phyloP scores from a whole-genome alignment of 2,113 vertebrate genomes.

The Heteronetta atricapilla region DNA sequence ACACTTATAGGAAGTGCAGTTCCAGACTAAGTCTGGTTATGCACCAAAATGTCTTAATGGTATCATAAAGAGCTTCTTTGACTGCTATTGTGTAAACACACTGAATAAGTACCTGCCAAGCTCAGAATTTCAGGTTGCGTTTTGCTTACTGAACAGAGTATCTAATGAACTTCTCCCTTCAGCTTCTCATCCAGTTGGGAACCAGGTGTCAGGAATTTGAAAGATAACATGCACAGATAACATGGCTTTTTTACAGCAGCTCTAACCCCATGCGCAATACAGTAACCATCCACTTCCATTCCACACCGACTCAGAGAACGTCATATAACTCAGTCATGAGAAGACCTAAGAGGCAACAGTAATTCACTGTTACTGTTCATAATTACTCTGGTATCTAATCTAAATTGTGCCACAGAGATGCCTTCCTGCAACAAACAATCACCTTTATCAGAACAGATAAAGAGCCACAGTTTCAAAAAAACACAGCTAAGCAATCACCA shows the following conservation, averaged over 20 bases:
- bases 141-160: not conserved
- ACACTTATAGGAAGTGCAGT: not conserved
- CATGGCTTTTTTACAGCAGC: fast-evolving
- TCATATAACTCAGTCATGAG: not conserved
- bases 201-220: not conserved
- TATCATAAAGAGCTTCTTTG: not conserved
- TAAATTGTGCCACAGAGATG: not conserved
- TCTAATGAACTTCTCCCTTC: not conserved
- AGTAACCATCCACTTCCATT: not conserved
- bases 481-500: not conserved
- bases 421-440: not conserved
- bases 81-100: not conserved
- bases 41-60: not conserved
- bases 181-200: not conserved
- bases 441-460: not conserved
- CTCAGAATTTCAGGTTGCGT: not conserved
- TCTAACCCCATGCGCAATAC: not conserved
- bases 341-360: not conserved
- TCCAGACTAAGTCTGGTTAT: not conserved
- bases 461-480: not conserved
- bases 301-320: not conserved
- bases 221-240: not conserved
- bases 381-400: not conserved
- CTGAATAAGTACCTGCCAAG: not conserved
- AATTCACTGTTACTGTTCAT: not conserved